Percentiles rank a stretch among this genome's conserved stretches.
Conservation (phyloP, 2,888 invertebrate genomes). For the Blastobasis adustella region DNA sequence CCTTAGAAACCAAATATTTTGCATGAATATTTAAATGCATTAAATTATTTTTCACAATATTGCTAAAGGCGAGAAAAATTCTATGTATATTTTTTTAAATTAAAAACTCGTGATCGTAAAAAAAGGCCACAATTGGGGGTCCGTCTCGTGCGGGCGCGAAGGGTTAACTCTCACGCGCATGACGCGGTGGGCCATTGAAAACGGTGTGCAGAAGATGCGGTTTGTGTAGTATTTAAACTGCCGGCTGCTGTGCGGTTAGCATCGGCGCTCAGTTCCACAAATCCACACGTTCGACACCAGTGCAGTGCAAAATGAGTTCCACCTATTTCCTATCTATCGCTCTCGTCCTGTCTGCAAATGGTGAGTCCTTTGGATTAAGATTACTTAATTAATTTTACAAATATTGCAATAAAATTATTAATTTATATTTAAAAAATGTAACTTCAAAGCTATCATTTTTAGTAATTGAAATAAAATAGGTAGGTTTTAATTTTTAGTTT, state of each 20-base stretch:
- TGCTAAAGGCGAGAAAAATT: too few species aligned
- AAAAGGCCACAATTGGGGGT: too few species aligned
- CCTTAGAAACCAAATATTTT: too few species aligned
- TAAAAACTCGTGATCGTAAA: too few species aligned
- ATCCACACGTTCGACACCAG: slow-evolving; percentile 20
- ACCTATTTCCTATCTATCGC: slow-evolving; percentile 27
- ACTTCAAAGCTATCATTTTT: background rate
- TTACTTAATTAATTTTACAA: background rate
- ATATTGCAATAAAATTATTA: too few species aligned
- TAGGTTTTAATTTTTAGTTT: background rate
- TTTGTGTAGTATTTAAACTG: slow-evolving; percentile 65
- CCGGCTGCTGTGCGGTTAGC: slow-evolving; percentile 48
- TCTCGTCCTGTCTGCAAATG: slow-evolving; percentile 50
- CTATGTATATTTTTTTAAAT: too few species aligned
- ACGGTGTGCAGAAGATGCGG: slow-evolving; percentile 45
- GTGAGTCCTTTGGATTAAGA: slow-evolving; percentile 34
- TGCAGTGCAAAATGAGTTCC: slow-evolving; percentile 35
- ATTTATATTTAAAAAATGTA: background rate
- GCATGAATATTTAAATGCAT: too few species aligned
- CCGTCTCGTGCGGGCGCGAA: slow-evolving; percentile 11
- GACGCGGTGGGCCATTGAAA: slow-evolving; percentile 63
- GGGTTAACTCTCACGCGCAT: slow-evolving; percentile 58
- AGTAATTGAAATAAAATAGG: slow-evolving; percentile 1
- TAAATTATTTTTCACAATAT: too few species aligned
- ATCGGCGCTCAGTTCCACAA: slow-evolving; percentile 32